Conservation (phyloP, 2,888 invertebrate genomes). For the Lochmaea capreae region DNA sequence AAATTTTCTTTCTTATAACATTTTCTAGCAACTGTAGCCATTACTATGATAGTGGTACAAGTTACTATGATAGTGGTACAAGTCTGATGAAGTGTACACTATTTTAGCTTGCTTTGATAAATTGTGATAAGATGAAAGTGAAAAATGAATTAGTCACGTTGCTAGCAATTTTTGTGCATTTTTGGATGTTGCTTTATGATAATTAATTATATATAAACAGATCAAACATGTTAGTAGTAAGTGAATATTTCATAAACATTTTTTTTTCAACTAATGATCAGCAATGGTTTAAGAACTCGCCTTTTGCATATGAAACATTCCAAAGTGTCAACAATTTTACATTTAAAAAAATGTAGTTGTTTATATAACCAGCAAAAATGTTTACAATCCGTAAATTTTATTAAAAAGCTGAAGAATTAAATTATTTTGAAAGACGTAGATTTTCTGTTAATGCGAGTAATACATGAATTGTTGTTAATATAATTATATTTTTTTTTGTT, state of each 20-base stretch:
- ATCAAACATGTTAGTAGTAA: constrained; percentile 1
- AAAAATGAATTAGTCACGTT: constrained; percentile 16
- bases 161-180: constrained; percentile 9
- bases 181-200: neutral
- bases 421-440: constrained; percentile 61
- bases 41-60: neutral
- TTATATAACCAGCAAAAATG: neutral
- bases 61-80: neutral
- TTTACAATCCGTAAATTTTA: constrained; percentile 9
- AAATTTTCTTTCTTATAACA: constrained; percentile 7
- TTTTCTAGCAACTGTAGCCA: constrained; percentile 14
- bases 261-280: neutral
- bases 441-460: constrained; percentile 56
- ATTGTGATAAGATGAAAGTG: neutral
- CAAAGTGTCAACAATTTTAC: neutral
- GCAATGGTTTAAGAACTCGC: neutral
- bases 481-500: constrained; percentile 26
- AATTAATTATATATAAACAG: neutral
- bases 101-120: constrained; percentile 8
- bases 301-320: neutral
- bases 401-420: constrained; percentile 40
- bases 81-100: constrained; percentile 3
- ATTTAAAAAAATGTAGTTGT: neutral
- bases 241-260: constrained; percentile 1
- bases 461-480: constrained; percentile 52